Conservation (phyloP, 2,888 invertebrate species). For the Pyrocoelia pectoralis region DNA sequence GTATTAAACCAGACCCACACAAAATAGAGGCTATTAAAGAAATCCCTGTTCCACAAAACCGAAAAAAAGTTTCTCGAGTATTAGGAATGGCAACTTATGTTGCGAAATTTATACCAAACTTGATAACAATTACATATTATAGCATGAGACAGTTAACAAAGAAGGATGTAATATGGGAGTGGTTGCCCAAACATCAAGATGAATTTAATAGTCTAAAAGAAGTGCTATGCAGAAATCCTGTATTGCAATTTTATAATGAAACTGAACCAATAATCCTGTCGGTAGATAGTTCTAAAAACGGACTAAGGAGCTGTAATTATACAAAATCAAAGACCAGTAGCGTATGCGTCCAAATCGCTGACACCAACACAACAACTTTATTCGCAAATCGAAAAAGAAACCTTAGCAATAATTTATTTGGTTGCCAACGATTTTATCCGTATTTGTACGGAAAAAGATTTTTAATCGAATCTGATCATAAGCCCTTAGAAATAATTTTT, state of each 20-base stretch:
- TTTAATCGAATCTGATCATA: slow-evolving; percentile 1
- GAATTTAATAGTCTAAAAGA: neutral
- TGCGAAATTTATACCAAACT: slow-evolving; percentile 3
- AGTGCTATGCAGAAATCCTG: neutral
- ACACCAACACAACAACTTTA: neutral
- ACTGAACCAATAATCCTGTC: neutral
- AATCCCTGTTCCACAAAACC: neutral
- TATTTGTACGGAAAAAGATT: slow-evolving; percentile 4
- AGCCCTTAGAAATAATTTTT: slow-evolving; percentile 1
- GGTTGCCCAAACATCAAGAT: neutral
- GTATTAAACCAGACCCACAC: neutral
- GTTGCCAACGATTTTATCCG: neutral
- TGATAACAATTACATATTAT: slow-evolving; percentile 1
- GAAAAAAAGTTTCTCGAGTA: neutral
- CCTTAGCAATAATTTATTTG: neutral
- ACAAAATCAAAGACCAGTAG: neutral
- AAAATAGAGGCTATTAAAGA: slow-evolving; percentile 1
- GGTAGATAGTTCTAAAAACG: slow-evolving; percentile 1
- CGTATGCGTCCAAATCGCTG: neutral
- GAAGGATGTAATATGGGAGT: slow-evolving; percentile 3
- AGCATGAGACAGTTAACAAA: neutral
- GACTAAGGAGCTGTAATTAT: neutral
- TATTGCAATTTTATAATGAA: neutral
- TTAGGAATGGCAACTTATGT: neutral
- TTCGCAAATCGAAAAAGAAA: slow-evolving; percentile 1